Base-by-base conservation (phyloP, 2,113 vertebrate genomes). In the Rafetus swinhoei region DNA sequence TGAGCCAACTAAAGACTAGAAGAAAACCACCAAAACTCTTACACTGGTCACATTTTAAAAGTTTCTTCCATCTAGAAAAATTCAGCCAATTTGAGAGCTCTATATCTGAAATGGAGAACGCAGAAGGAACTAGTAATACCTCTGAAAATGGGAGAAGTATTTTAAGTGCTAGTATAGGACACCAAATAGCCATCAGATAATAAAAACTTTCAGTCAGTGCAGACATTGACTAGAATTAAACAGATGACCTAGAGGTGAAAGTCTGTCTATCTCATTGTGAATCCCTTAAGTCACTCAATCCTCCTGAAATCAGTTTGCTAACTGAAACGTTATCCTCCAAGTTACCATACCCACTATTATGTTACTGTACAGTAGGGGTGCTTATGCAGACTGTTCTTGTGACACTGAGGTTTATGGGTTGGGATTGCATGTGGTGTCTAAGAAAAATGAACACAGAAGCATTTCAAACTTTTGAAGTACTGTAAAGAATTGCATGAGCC, bases 221-320 rank as follows among this genome's bases (percentile, higher is more conserved):
- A 92, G 93, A 89, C 65, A 39, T 90, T 82, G 62, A 52, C 85
- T 84, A 84, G 59, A 95, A 93, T 25, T 77, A 92, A 95, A 85
- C 62, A 93, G 80, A 80, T 89, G 95, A 95, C 89, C 85, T 85
- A 72, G 81, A 94, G 93, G 88, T 94, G 87, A 92, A 87, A 91
- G 82, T 88, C 89, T 95, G 90, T 85, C 32, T 35, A 69, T 84
- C 88, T 96, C 91, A 87, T 93, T 94, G 93, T 35, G n/a, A 55
- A 27, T 86, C 85, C 90, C 62, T 65, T 25, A 52, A 90, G 55
- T n/a, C 83, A 82, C 93, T 92, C 94, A 7, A 76, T 84, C 95
- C 93, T 84, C 69, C 81, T 59, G 87, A 60, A 95, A 83, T 9
- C 45, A 24, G 39, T 79, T 77, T 77, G 24, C 25, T 69, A 82